phyloP scores from a whole-genome alignment of 2,113 vertebrate genomes.

The Ahaetulla prasina region DNA sequence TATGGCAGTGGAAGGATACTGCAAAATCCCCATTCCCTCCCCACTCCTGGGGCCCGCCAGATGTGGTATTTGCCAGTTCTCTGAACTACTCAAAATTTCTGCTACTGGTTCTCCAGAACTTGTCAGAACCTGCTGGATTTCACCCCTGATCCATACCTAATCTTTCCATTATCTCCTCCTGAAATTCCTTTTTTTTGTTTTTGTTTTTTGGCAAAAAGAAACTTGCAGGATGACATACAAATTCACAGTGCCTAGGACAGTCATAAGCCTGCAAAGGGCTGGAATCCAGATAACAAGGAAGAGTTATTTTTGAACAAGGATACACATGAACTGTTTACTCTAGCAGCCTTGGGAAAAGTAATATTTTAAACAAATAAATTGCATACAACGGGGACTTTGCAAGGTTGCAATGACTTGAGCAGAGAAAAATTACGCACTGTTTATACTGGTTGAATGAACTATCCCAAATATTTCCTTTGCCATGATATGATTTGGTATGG shows the following conservation, averaged over 20 bases:
- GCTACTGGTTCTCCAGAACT: too few relatives aligned
- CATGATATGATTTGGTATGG: background rate
- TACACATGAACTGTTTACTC: background rate
- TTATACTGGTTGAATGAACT: background rate
- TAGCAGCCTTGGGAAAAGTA: background rate
- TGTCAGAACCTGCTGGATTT: too few relatives aligned
- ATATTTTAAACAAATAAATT: conserved; percentile 13
- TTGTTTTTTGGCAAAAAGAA: background rate
- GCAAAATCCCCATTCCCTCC: too few relatives aligned
- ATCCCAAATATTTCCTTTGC: background rate
- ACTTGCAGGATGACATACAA: background rate
- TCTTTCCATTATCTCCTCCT: background rate
- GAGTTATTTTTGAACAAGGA: background rate
- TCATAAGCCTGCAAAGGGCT: background rate
- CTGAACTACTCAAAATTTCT: too few relatives aligned
- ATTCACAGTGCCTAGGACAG: background rate
- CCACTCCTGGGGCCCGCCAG: too few relatives aligned
- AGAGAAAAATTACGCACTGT: background rate
- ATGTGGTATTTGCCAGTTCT: too few relatives aligned
- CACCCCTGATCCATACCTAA: background rate
- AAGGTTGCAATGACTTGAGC: background rate
- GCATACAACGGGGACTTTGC: background rate
- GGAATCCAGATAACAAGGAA: background rate
- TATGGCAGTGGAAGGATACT: too few relatives aligned
- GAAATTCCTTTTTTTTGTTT: background rate